Percentiles rank a stretch among this genome's conserved stretches.
phyloP scores from a whole-genome alignment of 2,113 vertebrate genomes.

The Platycercus adscitus region DNA sequence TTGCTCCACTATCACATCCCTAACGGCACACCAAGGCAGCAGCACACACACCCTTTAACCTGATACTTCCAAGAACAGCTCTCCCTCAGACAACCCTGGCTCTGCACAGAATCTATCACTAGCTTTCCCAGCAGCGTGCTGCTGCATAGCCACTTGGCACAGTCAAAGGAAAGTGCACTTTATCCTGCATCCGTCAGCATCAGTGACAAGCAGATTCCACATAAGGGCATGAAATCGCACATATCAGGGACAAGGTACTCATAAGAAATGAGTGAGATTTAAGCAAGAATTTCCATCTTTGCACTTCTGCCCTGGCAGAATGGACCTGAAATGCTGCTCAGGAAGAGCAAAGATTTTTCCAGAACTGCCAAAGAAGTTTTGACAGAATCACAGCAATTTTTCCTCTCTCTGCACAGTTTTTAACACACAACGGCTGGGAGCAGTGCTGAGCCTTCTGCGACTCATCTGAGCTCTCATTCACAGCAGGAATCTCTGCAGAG shows the following conservation, averaged over 20 bases:
- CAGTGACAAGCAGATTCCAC: conserved; percentile 51
- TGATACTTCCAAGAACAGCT: background rate
- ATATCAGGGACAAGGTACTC: conserved; percentile 15
- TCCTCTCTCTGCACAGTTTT: background rate
- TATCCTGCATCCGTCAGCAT: conserved; percentile 57
- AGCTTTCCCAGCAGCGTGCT: background rate
- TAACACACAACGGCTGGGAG: background rate
- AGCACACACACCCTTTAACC: accelerated
- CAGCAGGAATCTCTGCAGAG: background rate
- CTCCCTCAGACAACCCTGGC: background rate
- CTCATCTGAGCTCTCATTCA: background rate
- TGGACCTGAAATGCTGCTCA: background rate
- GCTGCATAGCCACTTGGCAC: conserved; percentile 46
- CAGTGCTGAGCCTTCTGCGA: background rate
- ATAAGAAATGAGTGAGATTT: background rate
- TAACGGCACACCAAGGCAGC: background rate
- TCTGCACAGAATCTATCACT: background rate
- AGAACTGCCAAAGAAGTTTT: background rate
- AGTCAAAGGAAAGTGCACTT: conserved; percentile 54
- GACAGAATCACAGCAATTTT: background rate
- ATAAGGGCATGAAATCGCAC: conserved; percentile 53
- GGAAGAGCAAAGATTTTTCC: background rate
- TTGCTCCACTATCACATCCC: background rate
- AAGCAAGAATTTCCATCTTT: conserved; percentile 25
- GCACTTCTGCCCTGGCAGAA: background rate